Evolutionary conservation across 2,888 invertebrate genomes (phyloP).

Genomic region (Latrodectus hesperus): DNA sequence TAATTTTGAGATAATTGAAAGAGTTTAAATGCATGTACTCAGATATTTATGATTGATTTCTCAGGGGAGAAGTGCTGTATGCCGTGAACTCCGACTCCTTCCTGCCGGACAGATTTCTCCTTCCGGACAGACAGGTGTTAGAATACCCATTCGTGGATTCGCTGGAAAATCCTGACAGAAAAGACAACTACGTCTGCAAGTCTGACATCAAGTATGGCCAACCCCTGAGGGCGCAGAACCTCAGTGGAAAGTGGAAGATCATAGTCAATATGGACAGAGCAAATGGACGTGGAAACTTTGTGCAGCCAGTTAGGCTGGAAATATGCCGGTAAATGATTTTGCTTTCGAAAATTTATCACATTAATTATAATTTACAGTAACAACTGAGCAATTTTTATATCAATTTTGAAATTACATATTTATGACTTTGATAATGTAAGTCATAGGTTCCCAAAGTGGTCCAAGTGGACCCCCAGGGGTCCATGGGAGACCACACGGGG

Average conservation of each 20-base stretch:
- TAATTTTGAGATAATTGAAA: too few species aligned
- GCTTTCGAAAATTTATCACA: too few species aligned
- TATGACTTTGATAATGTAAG: too few species aligned
- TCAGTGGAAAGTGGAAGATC: conserved; percentile 66
- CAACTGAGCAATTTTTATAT: too few species aligned
- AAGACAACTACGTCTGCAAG: conserved; percentile 62
- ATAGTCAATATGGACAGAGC: conserved; percentile 68
- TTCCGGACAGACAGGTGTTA: conserved; percentile 31
- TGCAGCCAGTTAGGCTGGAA: conserved; percentile 66
- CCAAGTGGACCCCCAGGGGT: too few species aligned
- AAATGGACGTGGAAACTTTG: conserved; percentile 42
- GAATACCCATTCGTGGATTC: conserved; percentile 13
- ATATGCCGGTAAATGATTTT: conserved; percentile 67
- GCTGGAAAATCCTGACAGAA: conserved; percentile 10
- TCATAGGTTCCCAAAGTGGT: too few species aligned
- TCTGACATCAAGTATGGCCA: conserved; percentile 58
- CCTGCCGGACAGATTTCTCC: conserved; percentile 45
- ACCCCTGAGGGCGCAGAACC: conserved; percentile 67
- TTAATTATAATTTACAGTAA: too few species aligned
- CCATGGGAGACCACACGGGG: too few species aligned
- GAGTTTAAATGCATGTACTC: too few species aligned
- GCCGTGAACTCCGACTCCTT: conserved; percentile 59
- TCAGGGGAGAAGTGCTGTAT: conserved; percentile 41
- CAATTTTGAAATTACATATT: too few species aligned
- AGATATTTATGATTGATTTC: too few species aligned